Base-by-base conservation (phyloP, 2,113 vertebrate genomes). In the Chauna torquata region DNA sequence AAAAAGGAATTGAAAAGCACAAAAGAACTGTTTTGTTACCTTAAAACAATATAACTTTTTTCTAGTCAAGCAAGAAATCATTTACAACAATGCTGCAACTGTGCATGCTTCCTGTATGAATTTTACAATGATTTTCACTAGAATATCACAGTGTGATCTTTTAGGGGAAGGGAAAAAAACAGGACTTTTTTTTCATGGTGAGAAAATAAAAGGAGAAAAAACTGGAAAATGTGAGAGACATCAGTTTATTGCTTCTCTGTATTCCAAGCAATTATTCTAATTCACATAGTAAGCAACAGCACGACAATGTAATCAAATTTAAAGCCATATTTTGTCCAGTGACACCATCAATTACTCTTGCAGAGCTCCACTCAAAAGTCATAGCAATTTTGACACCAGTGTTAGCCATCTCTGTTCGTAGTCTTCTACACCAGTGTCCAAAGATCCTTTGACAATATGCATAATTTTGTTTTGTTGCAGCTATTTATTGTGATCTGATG, bases 11-110 rank as follows among this genome's bases (percentile, higher is more conserved):
- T 96, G 99, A 99, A 99, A 99, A 99, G 99, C 99, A 99, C 99
- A 99, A 99, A 99, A 98, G 98, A 99, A 98, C 98, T 98, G 98
- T 99, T 98, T 98, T 98, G 98, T 98, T 98, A 98, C 98, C 98
- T 98, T 98, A 98, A 98, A 97, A 98, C 97, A 98, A 98, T 98
- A 98, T 98, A 98, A 98, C 98, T 98, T 98, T 98, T 97, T 98
- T 98, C 98, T 98, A 98, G 98, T 98, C 96, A 52, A 98, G 97
- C 97, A 97, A 98, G 98, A 96, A 97, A 97, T 97, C 97, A 97
- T 98, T 98, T 97, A 98, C 98, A 97, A 98, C 96, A 97, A 98
- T 98, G 98, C 98, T 98, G 98, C 98, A 98, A 97, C 97, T 95
- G 97, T 98, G 98, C 98, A 98, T 98, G 98, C 97, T 97, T 98